These are phyloP conservation scores for Mycetomoellerius zeteki DNA, from an alignment of 1,140 invertebrate species.

Conservation along the genomic window DNA sequence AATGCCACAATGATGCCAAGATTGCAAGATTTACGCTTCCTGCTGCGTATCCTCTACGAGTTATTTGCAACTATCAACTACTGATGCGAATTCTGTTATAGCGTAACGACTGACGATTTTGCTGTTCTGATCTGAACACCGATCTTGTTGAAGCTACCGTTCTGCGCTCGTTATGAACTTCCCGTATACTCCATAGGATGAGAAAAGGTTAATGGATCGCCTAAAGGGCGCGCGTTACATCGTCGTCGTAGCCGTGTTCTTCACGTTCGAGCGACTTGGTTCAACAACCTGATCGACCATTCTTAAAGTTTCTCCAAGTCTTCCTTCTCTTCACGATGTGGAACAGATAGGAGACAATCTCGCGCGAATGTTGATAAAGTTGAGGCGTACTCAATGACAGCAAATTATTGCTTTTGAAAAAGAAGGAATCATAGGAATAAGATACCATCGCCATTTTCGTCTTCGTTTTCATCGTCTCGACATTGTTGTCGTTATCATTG, in stretches of 20 bases:
- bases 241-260: not conserved
- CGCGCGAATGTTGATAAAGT: constrained; percentile 9
- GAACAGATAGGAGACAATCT: constrained; percentile 47
- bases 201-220: constrained; percentile 39
- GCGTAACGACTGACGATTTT: constrained; percentile 21
- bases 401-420: constrained; percentile 26
- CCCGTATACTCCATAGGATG: not conserved
- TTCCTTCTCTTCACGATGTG: constrained; percentile 52
- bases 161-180: not conserved
- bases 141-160: not conserved
- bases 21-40: constrained; percentile 4
- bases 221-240: constrained; percentile 34
- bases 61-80: not conserved
- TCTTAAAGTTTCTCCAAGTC: constrained; percentile 44
- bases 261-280: constrained; percentile 23
- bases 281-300: constrained; percentile 54
- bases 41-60: not conserved
- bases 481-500: no score
- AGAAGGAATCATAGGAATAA: constrained; percentile 30
- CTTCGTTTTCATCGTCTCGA: no score
- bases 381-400: constrained; percentile 64
- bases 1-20: not conserved
- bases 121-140: not conserved
- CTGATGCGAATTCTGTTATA: constrained; percentile 14
- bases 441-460: not conserved